Evolutionary conservation across 2,888 invertebrate species (phyloP).

Genomic region (Melanchra persicariae): DNA sequence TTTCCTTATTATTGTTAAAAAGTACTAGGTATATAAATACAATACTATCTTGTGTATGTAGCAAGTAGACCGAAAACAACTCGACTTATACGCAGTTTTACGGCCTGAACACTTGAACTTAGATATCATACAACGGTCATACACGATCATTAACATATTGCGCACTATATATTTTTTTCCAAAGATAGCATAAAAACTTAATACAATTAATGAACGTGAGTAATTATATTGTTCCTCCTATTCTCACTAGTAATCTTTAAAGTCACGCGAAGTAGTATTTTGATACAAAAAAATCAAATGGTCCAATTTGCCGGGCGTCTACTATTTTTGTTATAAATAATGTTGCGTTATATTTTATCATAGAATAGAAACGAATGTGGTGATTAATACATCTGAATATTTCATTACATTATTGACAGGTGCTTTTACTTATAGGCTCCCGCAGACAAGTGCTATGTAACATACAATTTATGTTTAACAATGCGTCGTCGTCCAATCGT

Average conservation of each 20-base stretch:
- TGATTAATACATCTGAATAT: neutral
- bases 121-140: constrained; percentile 58
- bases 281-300: constrained; percentile 11
- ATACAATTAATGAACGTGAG: constrained; percentile 31
- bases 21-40: constrained; percentile 17
- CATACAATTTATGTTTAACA: neutral
- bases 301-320: constrained; percentile 16
- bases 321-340: constrained; percentile 13
- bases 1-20: constrained; percentile 36
- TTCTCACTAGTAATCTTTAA: constrained; percentile 30
- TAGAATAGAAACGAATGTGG: constrained; percentile 7
- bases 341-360: constrained; percentile 4
- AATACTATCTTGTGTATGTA: constrained; percentile 34
- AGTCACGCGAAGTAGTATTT: constrained; percentile 47
- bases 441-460: neutral
- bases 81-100: constrained; percentile 60
- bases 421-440: neutral
- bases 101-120: constrained; percentile 65
- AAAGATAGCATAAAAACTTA: constrained; percentile 48
- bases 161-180: constrained; percentile 48
- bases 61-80: constrained; percentile 40
- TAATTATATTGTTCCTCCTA: constrained; percentile 36
- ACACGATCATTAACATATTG: constrained; percentile 29
- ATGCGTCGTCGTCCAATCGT: neutral
- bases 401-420: neutral